phyloP scores from a whole-genome alignment of 2,797 vertebrate species.

The Channallabes apus region DNA sequence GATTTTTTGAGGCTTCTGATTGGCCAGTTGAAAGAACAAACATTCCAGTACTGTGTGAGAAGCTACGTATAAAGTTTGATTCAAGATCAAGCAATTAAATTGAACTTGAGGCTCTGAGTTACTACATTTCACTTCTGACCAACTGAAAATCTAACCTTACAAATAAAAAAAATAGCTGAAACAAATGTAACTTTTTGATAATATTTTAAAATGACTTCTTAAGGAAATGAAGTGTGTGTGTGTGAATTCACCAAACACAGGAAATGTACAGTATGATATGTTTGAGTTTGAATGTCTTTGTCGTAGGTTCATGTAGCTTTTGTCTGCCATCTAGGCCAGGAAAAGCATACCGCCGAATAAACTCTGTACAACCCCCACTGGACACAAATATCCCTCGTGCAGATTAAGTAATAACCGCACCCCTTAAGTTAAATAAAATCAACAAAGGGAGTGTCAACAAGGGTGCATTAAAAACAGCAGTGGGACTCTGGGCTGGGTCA shows the following conservation, averaged over 20 bases:
- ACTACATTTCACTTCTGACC: not conserved
- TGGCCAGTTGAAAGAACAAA: not conserved
- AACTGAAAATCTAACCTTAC: not conserved
- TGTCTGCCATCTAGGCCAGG: not conserved
- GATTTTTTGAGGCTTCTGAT: not conserved
- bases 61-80: not conserved
- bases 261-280: not conserved
- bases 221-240: not conserved
- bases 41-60: not conserved
- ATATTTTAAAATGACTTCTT: not conserved
- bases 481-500: not conserved
- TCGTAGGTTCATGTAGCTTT: not conserved
- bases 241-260: not conserved
- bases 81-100: not conserved
- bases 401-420: not conserved
- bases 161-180: not conserved
- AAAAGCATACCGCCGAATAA: not conserved
- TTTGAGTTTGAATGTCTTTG: not conserved
- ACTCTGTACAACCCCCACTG: not conserved
- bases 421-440: not conserved
- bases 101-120: not conserved
- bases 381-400: not conserved
- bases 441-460: not conserved
- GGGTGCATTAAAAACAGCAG: not conserved
- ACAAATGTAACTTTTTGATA: not conserved